phyloP scores from a whole-genome alignment of 2,797 vertebrate genomes.

The Oceanodroma leucorhoa region DNA sequence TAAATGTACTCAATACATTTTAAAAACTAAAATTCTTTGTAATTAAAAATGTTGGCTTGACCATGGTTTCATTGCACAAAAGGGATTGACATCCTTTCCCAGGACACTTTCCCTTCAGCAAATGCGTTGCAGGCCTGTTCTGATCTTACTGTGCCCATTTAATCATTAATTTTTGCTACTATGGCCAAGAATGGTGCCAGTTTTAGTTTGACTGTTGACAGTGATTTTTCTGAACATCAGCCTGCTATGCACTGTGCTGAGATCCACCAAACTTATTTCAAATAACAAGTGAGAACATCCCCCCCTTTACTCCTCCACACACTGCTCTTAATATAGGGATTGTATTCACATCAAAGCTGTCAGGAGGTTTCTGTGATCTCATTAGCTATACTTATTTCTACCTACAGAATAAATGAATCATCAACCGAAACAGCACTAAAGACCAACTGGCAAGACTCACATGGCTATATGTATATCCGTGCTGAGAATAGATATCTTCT shows the following conservation, averaged over 20 bases:
- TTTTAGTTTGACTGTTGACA: conserved; percentile 16
- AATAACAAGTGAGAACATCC: conserved; percentile 56
- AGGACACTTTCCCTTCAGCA: background rate
- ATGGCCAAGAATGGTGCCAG: background rate
- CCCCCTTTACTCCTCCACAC: conserved; percentile 48
- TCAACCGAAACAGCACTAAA: conserved; percentile 34
- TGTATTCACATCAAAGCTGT: conserved; percentile 66
- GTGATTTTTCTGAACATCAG: conserved; percentile 49
- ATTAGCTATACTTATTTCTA: conserved; percentile 65
- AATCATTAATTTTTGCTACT: background rate
- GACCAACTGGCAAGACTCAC: conserved; percentile 47
- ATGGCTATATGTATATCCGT: background rate
- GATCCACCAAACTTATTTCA: conserved; percentile 48
- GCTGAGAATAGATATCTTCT: background rate
- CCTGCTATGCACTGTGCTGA: background rate
- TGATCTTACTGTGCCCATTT: background rate
- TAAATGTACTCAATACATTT: background rate
- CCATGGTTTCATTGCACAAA: background rate
- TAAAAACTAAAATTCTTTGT: background rate
- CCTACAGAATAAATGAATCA: conserved; percentile 66
- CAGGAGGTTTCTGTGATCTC: conserved; percentile 65
- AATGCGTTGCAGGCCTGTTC: background rate
- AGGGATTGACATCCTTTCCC: background rate
- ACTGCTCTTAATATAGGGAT: conserved; percentile 59
- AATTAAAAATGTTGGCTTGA: background rate